Percentiles rank a stretch among this genome's conserved stretches.
phyloP scores from a whole-genome alignment of 2,113 vertebrate genomes.

The Monopterus albus region DNA sequence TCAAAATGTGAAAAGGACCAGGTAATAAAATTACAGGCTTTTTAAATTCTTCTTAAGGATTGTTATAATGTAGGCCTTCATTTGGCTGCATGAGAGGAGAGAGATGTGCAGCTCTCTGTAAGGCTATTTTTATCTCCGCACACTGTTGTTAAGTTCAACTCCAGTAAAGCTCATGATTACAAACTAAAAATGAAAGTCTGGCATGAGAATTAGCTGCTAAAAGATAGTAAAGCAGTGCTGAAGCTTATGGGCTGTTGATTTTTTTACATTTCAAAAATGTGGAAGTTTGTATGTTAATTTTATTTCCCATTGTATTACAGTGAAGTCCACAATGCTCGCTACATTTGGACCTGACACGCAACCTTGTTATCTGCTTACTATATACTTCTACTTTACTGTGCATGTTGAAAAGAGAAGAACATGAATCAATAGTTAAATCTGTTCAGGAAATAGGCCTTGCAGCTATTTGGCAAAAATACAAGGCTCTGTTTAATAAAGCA shows the following conservation, averaged over 20 bases:
- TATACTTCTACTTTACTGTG: not conserved
- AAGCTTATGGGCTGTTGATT: not conserved
- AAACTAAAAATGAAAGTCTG: slow-evolving; percentile 48
- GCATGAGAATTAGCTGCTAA: slow-evolving; percentile 33
- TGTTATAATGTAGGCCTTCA: slow-evolving; percentile 8
- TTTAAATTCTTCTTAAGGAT: not conserved
- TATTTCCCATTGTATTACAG: not conserved
- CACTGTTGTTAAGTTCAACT: slow-evolving; percentile 58
- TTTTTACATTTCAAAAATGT: slow-evolving; percentile 36
- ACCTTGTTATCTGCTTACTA: not conserved
- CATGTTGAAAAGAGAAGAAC: slow-evolving; percentile 7
- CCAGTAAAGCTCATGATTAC: slow-evolving; percentile 65
- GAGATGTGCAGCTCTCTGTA: slow-evolving; percentile 24
- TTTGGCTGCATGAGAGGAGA: slow-evolving; percentile 32
- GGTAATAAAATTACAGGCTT: slow-evolving; percentile 4
- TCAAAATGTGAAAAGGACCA: slow-evolving; percentile 4
- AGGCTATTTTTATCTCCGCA: slow-evolving; percentile 31
- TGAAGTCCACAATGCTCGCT: not conserved
- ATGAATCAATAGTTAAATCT: slow-evolving; percentile 16
- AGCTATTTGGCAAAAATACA: slow-evolving; percentile 18
- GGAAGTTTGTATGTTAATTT: slow-evolving; percentile 28
- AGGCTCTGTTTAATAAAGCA: not conserved
- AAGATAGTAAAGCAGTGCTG: not conserved
- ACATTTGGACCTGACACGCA: not conserved
- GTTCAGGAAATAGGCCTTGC: slow-evolving; percentile 4